Conservation (phyloP, 2,888 invertebrate genomes). For the Sarcophaga subvicina region DNA sequence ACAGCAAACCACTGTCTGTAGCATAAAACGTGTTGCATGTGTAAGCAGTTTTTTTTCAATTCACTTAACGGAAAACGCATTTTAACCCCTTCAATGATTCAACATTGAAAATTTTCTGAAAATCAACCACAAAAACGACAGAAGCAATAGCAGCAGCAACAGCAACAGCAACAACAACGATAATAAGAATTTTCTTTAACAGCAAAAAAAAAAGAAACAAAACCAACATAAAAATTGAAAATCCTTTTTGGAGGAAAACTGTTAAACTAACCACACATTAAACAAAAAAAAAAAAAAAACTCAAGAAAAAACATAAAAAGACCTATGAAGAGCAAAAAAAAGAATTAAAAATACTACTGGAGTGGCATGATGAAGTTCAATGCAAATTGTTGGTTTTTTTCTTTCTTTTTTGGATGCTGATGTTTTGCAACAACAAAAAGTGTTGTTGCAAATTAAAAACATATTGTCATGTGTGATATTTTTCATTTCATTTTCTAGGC, state of each 20-base stretch:
- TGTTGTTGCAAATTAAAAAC: constrained; percentile 80
- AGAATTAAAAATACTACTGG: constrained; percentile 66
- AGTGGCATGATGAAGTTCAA: constrained; percentile 42
- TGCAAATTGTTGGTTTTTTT: background rate
- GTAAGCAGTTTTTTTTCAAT: constrained; percentile 32
- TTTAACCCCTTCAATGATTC: constrained; percentile 71
- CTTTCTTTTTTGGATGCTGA: no score
- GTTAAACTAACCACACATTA: constrained; percentile 24
- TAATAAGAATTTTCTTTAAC: constrained; percentile 39
- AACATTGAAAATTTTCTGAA: constrained; percentile 58
- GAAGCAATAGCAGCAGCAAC: constrained; percentile 15
- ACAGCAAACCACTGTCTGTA: constrained; percentile 33
- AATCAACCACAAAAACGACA: background rate
- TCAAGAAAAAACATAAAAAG: constrained; percentile 6
- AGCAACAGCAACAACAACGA: constrained; percentile 5
- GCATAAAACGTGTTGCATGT: constrained; percentile 31
- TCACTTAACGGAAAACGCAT: constrained; percentile 62
- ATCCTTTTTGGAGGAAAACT: constrained; percentile 62
- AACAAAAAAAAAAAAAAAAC: background rate
- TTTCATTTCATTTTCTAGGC: constrained; percentile 70
- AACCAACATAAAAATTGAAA: constrained; percentile 52
- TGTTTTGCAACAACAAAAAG: constrained; percentile 50
- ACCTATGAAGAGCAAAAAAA: constrained; percentile 52
- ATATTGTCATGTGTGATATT: constrained; percentile 78
- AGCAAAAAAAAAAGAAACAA: constrained; percentile 12